Percentiles rank a stretch among this genome's conserved stretches.
phyloP scores from a whole-genome alignment of 2,888 invertebrate genomes.

The Lysandra coridon region DNA sequence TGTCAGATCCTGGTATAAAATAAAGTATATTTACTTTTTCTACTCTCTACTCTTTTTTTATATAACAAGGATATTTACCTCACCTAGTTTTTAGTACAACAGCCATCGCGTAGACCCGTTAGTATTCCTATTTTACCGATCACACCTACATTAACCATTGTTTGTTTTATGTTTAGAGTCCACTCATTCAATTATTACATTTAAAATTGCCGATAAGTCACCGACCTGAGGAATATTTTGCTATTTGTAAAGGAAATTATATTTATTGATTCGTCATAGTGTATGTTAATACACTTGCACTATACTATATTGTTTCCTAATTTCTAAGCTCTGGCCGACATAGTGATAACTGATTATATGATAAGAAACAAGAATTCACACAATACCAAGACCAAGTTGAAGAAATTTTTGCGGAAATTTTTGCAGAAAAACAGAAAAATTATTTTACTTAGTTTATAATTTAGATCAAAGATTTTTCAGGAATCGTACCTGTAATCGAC shows the following conservation, averaged over 20 bases:
- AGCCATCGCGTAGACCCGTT: not conserved
- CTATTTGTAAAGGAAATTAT: not conserved
- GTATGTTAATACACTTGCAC: not conserved
- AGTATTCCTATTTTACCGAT: constrained; percentile 31
- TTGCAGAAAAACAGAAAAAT: no score
- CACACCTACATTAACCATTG: constrained; percentile 34
- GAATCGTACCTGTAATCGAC: no score
- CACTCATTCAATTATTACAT: constrained; percentile 39
- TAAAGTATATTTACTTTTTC: no score
- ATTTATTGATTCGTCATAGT: not conserved
- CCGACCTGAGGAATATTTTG: constrained; percentile 31
- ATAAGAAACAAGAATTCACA: not conserved
- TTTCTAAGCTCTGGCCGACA: not conserved
- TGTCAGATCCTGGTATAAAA: no score
- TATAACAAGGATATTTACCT: no score
- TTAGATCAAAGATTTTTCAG: no score
- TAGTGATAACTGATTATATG: not conserved
- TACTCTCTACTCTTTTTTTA: no score
- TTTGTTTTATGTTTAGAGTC: constrained; percentile 34
- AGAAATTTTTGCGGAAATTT: no score
- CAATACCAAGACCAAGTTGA: no score
- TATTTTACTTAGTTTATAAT: no score
- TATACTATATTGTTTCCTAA: not conserved
- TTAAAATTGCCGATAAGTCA: constrained; percentile 34
- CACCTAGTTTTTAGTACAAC: no score